Percentiles rank a stretch among this genome's conserved stretches.
Evolutionary conservation across 2,888 invertebrate species (phyloP).

Genomic region (Megaustenia siamemsis): DNA sequence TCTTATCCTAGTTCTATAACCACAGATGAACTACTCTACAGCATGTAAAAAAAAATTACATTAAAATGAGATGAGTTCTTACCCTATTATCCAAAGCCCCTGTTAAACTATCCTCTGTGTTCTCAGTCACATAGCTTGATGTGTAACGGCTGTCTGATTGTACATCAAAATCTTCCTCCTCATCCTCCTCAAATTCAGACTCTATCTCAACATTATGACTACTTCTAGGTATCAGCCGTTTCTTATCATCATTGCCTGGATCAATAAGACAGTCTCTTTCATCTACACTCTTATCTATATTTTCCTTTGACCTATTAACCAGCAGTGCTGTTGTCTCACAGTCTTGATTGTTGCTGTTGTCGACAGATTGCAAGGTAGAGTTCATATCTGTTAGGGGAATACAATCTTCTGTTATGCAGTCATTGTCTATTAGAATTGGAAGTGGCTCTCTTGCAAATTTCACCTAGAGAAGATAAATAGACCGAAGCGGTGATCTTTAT

Average conservation of each 20-base stretch:
- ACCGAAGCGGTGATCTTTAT: too few species aligned
- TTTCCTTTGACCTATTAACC: not conserved
- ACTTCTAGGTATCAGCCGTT: conserved; percentile 11
- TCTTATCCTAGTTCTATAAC: too few species aligned
- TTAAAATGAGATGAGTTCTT: conserved; percentile 41
- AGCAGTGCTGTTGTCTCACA: conserved; percentile 35
- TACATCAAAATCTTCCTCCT: conserved; percentile 59
- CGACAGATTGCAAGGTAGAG: not conserved
- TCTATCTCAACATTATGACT: conserved; percentile 8
- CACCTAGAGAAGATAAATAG: conserved; percentile 46
- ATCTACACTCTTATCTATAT: not conserved
- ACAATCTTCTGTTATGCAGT: conserved; percentile 30
- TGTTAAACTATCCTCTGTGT: conserved; percentile 76
- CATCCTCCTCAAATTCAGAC: conserved; percentile 51
- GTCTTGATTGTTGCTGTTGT: conserved; percentile 10
- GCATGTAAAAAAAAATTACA: too few species aligned
- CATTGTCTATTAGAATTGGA: conserved; percentile 43
- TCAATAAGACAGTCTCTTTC: conserved; percentile 10
- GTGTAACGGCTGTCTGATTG: conserved; percentile 72
- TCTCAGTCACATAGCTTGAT: conserved; percentile 76
- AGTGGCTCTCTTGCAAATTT: conserved; percentile 52
- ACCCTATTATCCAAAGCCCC: conserved; percentile 77
- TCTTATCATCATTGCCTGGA: conserved; percentile 28
- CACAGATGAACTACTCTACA: too few species aligned
- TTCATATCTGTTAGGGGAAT: conserved; percentile 15